Conservation (phyloP, 2,113 vertebrate genomes). For the Pleuronectes platessa region DNA sequence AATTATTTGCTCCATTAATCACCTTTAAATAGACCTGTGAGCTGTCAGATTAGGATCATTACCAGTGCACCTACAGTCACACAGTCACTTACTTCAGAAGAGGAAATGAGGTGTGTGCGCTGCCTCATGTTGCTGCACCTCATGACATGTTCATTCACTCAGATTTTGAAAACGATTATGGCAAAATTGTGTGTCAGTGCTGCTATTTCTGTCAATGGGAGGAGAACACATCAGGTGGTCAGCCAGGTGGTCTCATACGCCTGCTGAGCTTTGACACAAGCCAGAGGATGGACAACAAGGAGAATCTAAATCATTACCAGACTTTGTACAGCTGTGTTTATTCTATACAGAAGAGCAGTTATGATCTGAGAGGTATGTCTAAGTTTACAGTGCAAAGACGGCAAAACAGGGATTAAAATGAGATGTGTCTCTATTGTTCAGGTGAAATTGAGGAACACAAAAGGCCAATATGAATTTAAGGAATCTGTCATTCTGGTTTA, state of each 20-base stretch:
- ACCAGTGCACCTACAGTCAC: not conserved
- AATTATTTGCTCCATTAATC: conserved; percentile 28
- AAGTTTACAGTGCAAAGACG: no score
- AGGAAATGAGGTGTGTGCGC: not conserved
- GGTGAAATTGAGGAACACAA: no score
- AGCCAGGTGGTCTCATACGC: conserved; percentile 26
- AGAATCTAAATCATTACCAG: no score
- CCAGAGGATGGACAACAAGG: not conserved
- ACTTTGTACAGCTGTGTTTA: no score
- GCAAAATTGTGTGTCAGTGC: not conserved
- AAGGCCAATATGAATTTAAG: no score
- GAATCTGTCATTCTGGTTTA: no score
- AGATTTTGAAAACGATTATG: not conserved
- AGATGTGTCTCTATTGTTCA: no score
- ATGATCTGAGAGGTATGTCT: no score
- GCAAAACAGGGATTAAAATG: no score
- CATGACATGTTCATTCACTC: not conserved
- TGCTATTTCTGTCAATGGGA: not conserved
- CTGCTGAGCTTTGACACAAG: conserved; percentile 19
- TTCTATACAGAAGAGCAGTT: no score
- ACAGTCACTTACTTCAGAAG: not conserved
- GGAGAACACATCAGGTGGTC: not conserved
- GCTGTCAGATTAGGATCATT: conserved; percentile 28
- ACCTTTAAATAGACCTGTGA: conserved; percentile 2
- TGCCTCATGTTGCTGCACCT: not conserved